phyloP scores from a whole-genome alignment of 2,797 vertebrate species.

The Antrozous pallidus region DNA sequence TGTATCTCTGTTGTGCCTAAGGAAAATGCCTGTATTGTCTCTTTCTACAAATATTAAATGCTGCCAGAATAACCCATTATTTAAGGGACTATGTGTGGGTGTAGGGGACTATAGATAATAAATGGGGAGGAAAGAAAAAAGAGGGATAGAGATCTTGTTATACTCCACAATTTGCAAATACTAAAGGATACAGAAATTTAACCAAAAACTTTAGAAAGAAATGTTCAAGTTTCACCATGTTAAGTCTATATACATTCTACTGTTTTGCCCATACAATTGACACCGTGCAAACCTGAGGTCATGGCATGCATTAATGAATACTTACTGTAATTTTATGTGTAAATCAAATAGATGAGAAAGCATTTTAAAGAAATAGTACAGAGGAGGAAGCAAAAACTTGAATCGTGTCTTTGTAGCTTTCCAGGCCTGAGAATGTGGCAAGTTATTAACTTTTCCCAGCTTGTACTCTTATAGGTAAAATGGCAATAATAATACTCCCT shows the following conservation, averaged over 20 bases:
- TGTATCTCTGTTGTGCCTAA: background rate
- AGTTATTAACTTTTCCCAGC: background rate
- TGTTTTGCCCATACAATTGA: background rate
- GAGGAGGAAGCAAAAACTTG: constrained; percentile 5
- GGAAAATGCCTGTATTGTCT: background rate
- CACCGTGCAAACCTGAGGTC: background rate
- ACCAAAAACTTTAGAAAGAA: background rate
- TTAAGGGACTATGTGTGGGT: background rate
- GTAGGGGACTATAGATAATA: background rate
- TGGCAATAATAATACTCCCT: background rate
- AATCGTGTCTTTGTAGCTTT: background rate
- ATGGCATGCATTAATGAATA: background rate
- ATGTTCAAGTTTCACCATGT: background rate
- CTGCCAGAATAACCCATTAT: background rate
- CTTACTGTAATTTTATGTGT: background rate
- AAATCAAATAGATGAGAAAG: background rate
- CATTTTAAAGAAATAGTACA: background rate
- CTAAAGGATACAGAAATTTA: constrained; percentile 3
- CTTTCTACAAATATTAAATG: background rate
- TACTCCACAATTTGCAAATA: background rate
- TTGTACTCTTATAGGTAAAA: background rate
- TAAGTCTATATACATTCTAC: background rate
- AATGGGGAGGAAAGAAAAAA: background rate
- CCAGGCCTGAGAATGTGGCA: background rate
- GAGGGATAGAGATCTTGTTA: background rate